Evolutionary conservation across 2,113 vertebrate genomes (phyloP).

Genomic region (Halcyon malimbica): DNA sequence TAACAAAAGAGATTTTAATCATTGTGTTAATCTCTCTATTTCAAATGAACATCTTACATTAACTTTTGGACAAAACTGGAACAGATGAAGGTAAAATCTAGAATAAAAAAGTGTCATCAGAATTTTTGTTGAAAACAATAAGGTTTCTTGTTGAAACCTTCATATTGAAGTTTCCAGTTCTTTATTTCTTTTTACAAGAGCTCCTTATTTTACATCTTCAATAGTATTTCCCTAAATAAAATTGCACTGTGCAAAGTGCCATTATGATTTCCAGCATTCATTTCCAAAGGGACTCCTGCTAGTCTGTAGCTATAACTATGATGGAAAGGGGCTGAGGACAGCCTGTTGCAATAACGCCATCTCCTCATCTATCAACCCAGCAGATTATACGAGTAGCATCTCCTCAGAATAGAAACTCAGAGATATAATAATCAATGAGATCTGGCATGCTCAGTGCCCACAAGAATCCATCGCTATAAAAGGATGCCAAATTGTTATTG

Average conservation of each 20-base stretch:
- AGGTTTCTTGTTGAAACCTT: background rate
- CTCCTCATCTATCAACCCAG: constrained; percentile 73
- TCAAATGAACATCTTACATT: constrained; percentile 48
- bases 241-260: constrained; percentile 44
- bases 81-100: constrained; percentile 38
- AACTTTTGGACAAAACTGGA: constrained; percentile 61
- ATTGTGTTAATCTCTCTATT: constrained; percentile 9
- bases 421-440: constrained; percentile 12
- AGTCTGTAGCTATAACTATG: constrained; percentile 71
- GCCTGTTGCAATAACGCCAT: constrained; percentile 57
- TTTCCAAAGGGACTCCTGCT: constrained; percentile 74
- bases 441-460: background rate
- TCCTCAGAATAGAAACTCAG: constrained; percentile 50
- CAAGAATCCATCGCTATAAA: background rate
- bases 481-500: background rate
- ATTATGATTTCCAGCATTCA: constrained; percentile 77
- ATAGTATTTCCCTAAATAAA: constrained; percentile 77
- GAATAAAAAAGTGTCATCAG: constrained; percentile 18
- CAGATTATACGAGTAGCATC: constrained; percentile 48
- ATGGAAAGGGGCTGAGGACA: constrained; percentile 67
- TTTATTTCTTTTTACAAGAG: constrained; percentile 43
- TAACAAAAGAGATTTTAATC: constrained; percentile 69
- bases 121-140: constrained; percentile 25
- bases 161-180: constrained; percentile 29
- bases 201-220: constrained; percentile 62